These are phyloP conservation scores for Numenius phaeopus DNA, from an alignment of 2,797 vertebrate species.

Conservation along the genomic window DNA sequence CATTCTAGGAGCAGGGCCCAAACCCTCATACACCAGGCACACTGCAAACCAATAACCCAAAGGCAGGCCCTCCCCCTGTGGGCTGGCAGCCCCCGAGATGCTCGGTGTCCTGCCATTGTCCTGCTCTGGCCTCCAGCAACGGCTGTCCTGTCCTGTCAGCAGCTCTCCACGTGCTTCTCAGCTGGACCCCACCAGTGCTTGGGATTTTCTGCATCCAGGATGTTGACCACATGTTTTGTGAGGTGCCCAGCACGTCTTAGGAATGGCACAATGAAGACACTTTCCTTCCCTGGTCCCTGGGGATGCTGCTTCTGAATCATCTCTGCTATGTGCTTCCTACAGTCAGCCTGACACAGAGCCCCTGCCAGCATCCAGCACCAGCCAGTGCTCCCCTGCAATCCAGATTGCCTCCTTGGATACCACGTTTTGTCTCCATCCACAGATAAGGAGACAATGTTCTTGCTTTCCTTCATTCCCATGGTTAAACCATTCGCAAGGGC, in stretches of 20 bases:
- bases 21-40: conserved; percentile 13
- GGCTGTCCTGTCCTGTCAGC: neutral
- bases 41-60: neutral
- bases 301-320: conserved; percentile 4
- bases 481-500: neutral
- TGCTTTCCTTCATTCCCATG: neutral
- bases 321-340: neutral
- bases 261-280: conserved; percentile 27
- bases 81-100: conserved; percentile 11
- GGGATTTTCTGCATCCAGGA: neutral
- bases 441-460: neutral
- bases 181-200: neutral
- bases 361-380: neutral
- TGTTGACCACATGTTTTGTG: conserved; percentile 34
- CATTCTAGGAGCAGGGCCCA: conserved; percentile 29
- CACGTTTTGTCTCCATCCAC: neutral
- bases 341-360: neutral
- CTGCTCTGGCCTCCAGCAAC: neutral
- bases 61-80: neutral
- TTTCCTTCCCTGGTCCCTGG: neutral
- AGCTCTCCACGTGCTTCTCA: conserved; percentile 38
- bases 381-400: neutral
- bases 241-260: conserved; percentile 16
- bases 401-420: neutral
- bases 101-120: conserved; percentile 42